Conservation (phyloP, 2,888 invertebrate species). For the Conchocele bisecta region DNA sequence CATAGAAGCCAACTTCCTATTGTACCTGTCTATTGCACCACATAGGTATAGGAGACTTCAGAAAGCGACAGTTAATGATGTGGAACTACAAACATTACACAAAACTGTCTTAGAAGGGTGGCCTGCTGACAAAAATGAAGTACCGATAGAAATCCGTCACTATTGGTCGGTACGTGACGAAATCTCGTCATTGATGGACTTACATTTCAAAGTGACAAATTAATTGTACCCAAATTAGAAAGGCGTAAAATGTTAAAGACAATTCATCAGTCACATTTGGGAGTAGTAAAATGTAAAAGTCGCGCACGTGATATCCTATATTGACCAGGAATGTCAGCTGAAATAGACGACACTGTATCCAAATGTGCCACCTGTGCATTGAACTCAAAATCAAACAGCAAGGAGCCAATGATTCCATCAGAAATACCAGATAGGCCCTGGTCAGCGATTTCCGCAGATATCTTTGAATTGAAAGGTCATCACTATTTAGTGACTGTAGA, state of each 20-base stretch:
- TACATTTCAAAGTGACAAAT: constrained; percentile 35
- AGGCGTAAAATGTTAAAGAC: constrained; percentile 29
- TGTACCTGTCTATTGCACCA: constrained; percentile 25
- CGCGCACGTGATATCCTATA: constrained; percentile 26
- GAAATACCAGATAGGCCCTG: constrained; percentile 50
- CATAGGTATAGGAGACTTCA: constrained; percentile 27
- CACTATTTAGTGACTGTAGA: constrained; percentile 46
- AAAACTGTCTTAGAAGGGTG: constrained; percentile 15
- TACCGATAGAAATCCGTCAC: constrained; percentile 10
- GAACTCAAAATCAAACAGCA: constrained; percentile 14
- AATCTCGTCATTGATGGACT: constrained; percentile 51
- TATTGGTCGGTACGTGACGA: constrained; percentile 44
- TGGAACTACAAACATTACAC: constrained; percentile 13
- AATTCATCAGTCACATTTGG: constrained; percentile 34
- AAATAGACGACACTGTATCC: constrained; percentile 20
- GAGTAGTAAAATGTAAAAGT: constrained; percentile 30
- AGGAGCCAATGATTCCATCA: constrained; percentile 39
- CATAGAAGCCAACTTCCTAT: background rate
- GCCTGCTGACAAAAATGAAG: constrained; percentile 25
- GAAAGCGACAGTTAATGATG: constrained; percentile 18
- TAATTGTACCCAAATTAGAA: constrained; percentile 27
- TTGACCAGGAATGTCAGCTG: constrained; percentile 31
- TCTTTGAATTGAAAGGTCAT: constrained; percentile 41
- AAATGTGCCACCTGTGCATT: constrained; percentile 34
- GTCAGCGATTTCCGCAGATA: constrained; percentile 43